Evolutionary conservation across 2,888 invertebrate species (phyloP).

Genomic region (Hirudinaria manillensis): DNA sequence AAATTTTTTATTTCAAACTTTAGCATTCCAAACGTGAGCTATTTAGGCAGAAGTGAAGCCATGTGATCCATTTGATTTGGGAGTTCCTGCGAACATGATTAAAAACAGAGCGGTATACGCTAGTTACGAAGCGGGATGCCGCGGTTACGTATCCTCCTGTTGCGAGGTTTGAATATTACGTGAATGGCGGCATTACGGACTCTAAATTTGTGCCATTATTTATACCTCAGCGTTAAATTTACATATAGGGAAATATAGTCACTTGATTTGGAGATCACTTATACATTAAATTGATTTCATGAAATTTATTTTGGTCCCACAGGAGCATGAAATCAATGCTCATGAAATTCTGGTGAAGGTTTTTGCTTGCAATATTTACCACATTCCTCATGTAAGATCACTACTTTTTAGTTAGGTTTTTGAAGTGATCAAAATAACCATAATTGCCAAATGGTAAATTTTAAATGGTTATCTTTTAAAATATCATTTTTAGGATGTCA

Average conservation of each 20-base stretch:
- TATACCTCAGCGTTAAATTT: no score
- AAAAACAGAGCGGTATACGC: not conserved
- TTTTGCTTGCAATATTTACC: slow-evolving; percentile 5
- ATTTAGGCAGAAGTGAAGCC: no score
- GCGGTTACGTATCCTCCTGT: not conserved
- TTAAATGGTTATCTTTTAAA: no score
- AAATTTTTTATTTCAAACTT: no score
- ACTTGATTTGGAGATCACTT: no score
- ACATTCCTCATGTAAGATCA: not conserved
- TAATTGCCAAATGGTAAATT: no score
- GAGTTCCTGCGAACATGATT: not conserved
- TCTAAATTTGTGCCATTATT: not conserved
- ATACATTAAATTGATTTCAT: not conserved
- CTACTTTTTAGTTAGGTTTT: not conserved
- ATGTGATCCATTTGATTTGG: no score
- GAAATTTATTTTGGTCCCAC: not conserved
- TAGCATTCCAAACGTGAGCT: no score
- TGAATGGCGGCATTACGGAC: not conserved
- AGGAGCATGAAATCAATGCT: not conserved
- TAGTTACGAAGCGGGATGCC: not conserved
- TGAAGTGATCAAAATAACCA: no score
- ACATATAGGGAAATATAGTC: no score
- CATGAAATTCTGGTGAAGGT: slow-evolving; percentile 11
- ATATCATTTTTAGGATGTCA: slow-evolving; percentile 40
- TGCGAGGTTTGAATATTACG: not conserved